Conservation (phyloP, 1,140 invertebrate genomes). For the Bombus ignitus region DNA sequence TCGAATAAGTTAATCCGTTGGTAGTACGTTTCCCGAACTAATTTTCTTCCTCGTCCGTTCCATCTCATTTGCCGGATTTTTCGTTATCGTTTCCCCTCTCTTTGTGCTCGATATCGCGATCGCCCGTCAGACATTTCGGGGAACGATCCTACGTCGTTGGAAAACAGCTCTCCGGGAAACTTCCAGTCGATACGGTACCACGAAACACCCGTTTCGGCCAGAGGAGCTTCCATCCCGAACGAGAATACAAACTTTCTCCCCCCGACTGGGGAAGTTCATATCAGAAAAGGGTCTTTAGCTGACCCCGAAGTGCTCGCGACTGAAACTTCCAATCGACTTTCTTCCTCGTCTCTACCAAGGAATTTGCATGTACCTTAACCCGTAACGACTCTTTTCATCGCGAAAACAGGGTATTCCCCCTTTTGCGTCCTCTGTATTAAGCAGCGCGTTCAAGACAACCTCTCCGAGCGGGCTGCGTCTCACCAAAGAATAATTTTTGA, state of each 20-base stretch:
- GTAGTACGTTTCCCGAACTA: not conserved
- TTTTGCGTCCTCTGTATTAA: not conserved
- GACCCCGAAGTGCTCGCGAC: slow-evolving; percentile 42
- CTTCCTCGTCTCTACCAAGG: not conserved
- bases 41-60: not conserved
- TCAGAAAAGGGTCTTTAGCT: slow-evolving; percentile 42
- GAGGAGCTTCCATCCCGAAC: slow-evolving; percentile 43
- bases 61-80: not conserved
- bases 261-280: slow-evolving; percentile 45
- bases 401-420: not conserved
- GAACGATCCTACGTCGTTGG: slow-evolving; percentile 34
- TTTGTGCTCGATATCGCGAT: not conserved
- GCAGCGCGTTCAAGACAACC: not conserved
- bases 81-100: not conserved
- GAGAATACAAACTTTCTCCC: slow-evolving; percentile 48
- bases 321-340: slow-evolving; percentile 51
- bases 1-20: not conserved
- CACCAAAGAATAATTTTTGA: not conserved
- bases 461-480: not conserved
- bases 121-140: not conserved
- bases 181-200: slow-evolving; percentile 51
- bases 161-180: slow-evolving; percentile 26
- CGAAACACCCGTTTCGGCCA: slow-evolving; percentile 38
- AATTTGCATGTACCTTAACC: slow-evolving; percentile 20
- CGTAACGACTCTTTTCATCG: not conserved